phyloP scores from a whole-genome alignment of 2,113 vertebrate species.

The Peromyscus leucopus region DNA sequence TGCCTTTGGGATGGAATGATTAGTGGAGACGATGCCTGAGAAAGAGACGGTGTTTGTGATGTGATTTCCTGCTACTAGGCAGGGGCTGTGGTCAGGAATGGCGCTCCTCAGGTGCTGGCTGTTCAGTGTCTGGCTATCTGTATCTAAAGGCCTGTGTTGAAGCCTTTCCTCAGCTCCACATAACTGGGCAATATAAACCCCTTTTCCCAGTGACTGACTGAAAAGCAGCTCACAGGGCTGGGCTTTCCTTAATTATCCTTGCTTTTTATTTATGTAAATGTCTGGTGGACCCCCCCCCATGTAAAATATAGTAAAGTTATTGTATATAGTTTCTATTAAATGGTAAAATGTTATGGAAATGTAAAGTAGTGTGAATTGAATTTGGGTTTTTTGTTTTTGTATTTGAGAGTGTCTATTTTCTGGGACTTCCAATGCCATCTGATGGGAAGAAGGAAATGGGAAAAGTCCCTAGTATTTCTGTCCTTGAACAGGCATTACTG shows the following conservation, averaged over 20 bases:
- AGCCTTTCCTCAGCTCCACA: conserved; percentile 21
- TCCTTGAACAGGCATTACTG: neutral
- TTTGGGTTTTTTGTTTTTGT: conserved; percentile 36
- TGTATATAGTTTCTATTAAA: conserved; percentile 82
- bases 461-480: neutral
- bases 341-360: conserved; percentile 69
- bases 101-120: neutral
- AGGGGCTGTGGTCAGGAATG: neutral
- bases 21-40: neutral
- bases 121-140: neutral
- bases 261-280: conserved; percentile 69
- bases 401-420: neutral
- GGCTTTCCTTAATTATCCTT: conserved; percentile 37
- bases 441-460: conserved; percentile 10
- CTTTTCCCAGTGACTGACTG: neutral
- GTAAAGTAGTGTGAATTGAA: conserved; percentile 46
- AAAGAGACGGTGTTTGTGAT: conserved; percentile 38
- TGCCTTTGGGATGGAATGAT: neutral
- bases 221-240: conserved; percentile 34
- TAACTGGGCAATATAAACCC: conserved; percentile 11
- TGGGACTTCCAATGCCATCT: neutral
- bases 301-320: conserved; percentile 74
- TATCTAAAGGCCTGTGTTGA: neutral
- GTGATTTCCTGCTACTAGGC: neutral
- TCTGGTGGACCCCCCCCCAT: conserved; percentile 58